These are phyloP conservation scores for Mycteria americana DNA, from an alignment of 2,797 vertebrate species.

Conservation along the genomic window DNA sequence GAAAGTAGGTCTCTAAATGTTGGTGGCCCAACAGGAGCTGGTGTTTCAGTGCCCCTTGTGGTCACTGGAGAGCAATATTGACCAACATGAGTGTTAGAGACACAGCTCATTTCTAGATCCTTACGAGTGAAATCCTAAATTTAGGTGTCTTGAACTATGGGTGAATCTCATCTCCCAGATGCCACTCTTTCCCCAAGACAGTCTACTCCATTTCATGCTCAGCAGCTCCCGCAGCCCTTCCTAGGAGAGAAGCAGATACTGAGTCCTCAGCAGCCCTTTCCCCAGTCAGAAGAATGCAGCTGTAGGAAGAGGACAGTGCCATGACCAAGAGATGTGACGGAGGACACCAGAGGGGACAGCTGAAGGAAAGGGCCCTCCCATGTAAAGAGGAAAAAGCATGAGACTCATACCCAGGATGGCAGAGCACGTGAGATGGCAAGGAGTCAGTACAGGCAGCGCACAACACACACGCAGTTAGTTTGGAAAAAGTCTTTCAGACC, in stretches of 20 bases:
- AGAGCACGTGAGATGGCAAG: not conserved
- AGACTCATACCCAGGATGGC: not conserved
- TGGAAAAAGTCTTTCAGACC: not conserved
- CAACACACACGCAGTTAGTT: fast-evolving
- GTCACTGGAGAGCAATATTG: not conserved
- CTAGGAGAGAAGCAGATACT: not conserved
- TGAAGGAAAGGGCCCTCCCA: not conserved
- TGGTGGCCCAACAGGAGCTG: not conserved
- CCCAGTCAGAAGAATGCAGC: not conserved
- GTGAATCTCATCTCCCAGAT: not conserved
- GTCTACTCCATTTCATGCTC: not conserved
- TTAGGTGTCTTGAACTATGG: not conserved
- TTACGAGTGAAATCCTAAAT: not conserved
- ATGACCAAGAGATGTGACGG: not conserved
- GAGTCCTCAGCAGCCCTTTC: not conserved
- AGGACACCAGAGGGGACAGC: fast-evolving
- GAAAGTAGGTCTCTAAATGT: not conserved
- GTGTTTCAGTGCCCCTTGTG: not conserved
- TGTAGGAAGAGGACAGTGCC: not conserved
- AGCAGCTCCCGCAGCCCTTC: not conserved
- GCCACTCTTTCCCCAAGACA: not conserved
- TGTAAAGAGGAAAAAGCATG: not conserved
- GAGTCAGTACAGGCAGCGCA: not conserved
- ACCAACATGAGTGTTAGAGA: not conserved
- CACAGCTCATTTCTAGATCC: not conserved